Base-by-base conservation (phyloP, 1,140 invertebrate genomes). In the Pseudomyrmex cubaensis region DNA sequence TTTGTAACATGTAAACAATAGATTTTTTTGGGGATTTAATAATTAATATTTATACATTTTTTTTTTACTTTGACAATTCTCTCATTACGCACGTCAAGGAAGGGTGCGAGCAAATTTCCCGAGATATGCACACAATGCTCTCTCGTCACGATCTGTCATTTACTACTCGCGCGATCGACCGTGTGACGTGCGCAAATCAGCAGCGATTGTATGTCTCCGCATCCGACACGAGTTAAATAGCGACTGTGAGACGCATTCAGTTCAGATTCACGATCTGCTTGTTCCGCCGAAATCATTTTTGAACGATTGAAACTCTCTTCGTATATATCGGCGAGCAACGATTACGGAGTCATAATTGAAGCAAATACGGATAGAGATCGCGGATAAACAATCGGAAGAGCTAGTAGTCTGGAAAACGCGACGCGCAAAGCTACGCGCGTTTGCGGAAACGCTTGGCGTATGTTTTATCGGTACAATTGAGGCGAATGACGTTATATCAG, bases 391-490 rank as follows among this genome's bases (percentile, higher is more conserved):
- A 35, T 5, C 35, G 5, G 5, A 17, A 48, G 22, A 15, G 9
- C 4, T 35, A 10, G 52, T 54, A 52, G 13, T 66, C 13, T 35
- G 17, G 48, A 35, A 64, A 54, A 7, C 4, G 20, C 52, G 44
- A 7, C 17, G 20, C 13, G 57, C 17, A 15, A 13, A 22, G 15
- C 25, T 17, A 50, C 25, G 17, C 17, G 17, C 64, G 48, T 70
- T 69, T 69, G 75, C 64, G 17, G 35, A 59, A 48, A 78, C 46
- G 22, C 22, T 75, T 63, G 25, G 52, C 13, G 52, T 35, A 59
- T 78, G 70, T 78, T 59, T 78, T 78, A 78, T 3, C 20, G 44
- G 20, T 57, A 22, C 76, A 69, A 70, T 78, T 13, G n/a, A 48
- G 15, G 44, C 64, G 63, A 20, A 20, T 0, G 20, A 56, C 20